Evolutionary conservation across 2,797 vertebrate species (phyloP).

Genomic region (Urophycis tenuis): DNA sequence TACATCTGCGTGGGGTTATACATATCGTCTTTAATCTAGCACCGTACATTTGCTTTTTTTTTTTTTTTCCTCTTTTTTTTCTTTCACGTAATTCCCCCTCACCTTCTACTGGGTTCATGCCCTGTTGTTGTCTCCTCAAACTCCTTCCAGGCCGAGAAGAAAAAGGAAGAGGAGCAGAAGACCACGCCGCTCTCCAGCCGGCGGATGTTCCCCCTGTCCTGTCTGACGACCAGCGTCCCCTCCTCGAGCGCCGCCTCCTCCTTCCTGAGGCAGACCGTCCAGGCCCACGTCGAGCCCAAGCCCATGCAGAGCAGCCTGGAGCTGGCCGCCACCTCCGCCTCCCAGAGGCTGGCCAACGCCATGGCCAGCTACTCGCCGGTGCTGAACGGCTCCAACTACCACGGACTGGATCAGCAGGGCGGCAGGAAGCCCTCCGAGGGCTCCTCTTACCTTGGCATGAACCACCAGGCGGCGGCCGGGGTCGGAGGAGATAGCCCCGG

Average conservation of each 20-base stretch:
- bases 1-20: constrained; percentile 19
- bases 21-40: neutral
- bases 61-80: no score
- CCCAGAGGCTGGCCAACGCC: constrained; percentile 57
- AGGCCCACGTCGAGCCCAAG: constrained; percentile 69
- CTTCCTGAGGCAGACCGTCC: constrained; percentile 71
- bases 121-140: constrained; percentile 29
- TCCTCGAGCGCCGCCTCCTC: constrained; percentile 69
- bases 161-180: constrained; percentile 77
- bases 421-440: constrained; percentile 44
- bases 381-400: constrained; percentile 70
- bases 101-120: constrained; percentile 14
- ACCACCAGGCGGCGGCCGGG: constrained; percentile 45
- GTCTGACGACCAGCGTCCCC: constrained; percentile 66
- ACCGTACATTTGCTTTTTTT: constrained; percentile 1
- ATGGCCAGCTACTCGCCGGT: constrained; percentile 63
- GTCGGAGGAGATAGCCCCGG: constrained; percentile 55
- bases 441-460: constrained; percentile 66
- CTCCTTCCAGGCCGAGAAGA: constrained; percentile 66
- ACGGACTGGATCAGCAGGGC: constrained; percentile 60
- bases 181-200: constrained; percentile 70
- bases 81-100: neutral
- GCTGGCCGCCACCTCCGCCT: constrained; percentile 50
- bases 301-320: constrained; percentile 56
- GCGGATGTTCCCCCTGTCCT: constrained; percentile 77